phyloP scores from a whole-genome alignment of 2,113 vertebrate genomes.

The Zosterops pallidus region DNA sequence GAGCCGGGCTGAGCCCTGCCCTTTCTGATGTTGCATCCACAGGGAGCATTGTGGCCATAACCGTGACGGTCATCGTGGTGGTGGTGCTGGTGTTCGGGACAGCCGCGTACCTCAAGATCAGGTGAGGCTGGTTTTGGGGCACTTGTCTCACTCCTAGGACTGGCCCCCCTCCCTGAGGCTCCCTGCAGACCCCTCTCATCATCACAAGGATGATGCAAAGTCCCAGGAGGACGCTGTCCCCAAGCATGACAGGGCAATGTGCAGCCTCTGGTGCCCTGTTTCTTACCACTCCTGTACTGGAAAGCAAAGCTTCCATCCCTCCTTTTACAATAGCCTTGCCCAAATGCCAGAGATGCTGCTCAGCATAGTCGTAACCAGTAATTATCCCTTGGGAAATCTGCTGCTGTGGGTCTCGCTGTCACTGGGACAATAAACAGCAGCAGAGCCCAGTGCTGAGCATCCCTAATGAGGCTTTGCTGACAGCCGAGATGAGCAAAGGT shows the following conservation, averaged over 20 bases:
- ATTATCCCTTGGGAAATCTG: background rate
- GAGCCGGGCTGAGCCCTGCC: background rate
- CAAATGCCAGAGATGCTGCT: background rate
- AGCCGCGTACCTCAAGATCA: conserved; percentile 77
- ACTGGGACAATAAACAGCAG: conserved; percentile 19
- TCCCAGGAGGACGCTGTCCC: background rate
- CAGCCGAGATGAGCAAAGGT: background rate
- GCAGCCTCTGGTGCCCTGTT: background rate
- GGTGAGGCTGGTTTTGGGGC: conserved; percentile 46
- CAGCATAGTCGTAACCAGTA: background rate
- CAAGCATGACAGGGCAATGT: rapidly evolving
- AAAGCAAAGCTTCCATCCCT: background rate
- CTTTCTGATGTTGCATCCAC: background rate
- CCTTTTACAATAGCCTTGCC: background rate
- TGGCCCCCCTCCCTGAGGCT: rapidly evolving
- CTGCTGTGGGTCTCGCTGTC: background rate
- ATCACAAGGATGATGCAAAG: background rate
- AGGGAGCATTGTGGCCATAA: conserved; percentile 81
- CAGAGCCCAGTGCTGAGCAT: background rate
- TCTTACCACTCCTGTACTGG: rapidly evolving
- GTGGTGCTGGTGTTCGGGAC: conserved; percentile 69
- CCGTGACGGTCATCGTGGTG: conserved; percentile 69
- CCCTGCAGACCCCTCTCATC: background rate
- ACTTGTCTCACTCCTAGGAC: background rate
- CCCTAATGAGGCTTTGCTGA: conserved; percentile 35